Conservation (phyloP, 2,888 invertebrate genomes). For the Andricus curvator region DNA sequence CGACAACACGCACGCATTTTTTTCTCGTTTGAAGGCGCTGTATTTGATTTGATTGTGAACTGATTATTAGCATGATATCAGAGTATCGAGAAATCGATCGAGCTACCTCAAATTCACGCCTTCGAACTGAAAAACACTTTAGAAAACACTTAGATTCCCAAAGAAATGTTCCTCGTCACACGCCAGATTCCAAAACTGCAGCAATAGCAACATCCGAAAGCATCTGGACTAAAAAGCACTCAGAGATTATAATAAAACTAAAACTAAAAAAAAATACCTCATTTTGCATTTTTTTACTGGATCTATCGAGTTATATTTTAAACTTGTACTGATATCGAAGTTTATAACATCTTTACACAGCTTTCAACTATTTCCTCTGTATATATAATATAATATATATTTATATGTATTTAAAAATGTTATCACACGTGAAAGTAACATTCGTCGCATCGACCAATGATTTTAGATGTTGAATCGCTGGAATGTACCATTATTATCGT, state of each 20-base stretch:
- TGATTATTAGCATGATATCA: conserved; percentile 36
- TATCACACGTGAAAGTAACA: conserved; percentile 40
- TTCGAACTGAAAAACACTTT: conserved; percentile 30
- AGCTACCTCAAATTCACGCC: conserved; percentile 27
- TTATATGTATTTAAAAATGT: conserved; percentile 34
- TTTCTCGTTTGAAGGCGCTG: conserved; percentile 37
- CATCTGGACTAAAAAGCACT: conserved; percentile 35
- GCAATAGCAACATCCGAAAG: conserved; percentile 41
- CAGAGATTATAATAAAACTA: conserved; percentile 27
- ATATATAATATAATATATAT: conserved; percentile 16
- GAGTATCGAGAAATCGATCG: conserved; percentile 27
- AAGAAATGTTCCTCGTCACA: conserved; percentile 12
- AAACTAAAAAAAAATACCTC: conserved; percentile 13
- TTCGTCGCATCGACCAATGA: conserved; percentile 38
- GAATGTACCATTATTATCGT: conserved; percentile 55
- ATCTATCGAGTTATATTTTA: conserved; percentile 23
- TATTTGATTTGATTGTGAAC: conserved; percentile 31
- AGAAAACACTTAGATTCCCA: conserved; percentile 36
- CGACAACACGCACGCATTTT: conserved; percentile 37
- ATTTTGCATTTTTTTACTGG: background rate
- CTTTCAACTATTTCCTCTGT: conserved; percentile 32
- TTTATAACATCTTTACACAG: conserved; percentile 38
- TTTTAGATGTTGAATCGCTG: conserved; percentile 44
- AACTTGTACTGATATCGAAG: conserved; percentile 39
- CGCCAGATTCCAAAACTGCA: conserved; percentile 34